Evolutionary conservation across 2,888 invertebrate species (phyloP), one percentile per base, ranked within the genome.

Genomic region (Bruchidius siliquastri): DNA sequence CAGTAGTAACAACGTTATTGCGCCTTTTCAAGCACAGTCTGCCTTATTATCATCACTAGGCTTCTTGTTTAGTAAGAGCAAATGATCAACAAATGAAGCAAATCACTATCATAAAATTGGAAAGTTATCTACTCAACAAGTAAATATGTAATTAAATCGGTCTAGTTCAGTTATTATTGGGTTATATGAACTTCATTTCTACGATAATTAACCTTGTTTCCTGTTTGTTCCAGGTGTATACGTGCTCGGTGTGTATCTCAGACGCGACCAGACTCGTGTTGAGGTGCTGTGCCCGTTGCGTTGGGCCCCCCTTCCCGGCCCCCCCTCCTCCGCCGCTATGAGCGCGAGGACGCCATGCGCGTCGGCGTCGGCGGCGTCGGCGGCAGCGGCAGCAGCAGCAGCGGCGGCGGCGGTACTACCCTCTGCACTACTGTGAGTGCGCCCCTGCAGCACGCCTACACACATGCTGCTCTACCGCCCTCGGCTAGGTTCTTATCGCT

Each of bases 391-490:
- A 49, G 49, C 49, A 13, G 49, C 49, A 18, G 10, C 18, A 18
- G 49, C 49, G 18, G 10, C 49, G 89, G 92, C 90, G 91, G 92
- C 90, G 49, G 49, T 13, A 18, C 49, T 49, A 49, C 49, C 92
- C 92, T 68, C 0, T 68, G 68, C 20, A 22, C 21, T 68, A 75
- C 77, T 91, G 92, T 93, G 91, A 92, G 92, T 91, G 91, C 91
- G 91, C 90, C 92, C 92, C 89, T 88, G 92, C 91, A 92, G 92
- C 89, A 92, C 92, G 89, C 90, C 90, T 90, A 90, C 75, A 77
- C 77, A 76, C 88, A 88, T 88, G 84, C 84, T 82, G 84, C 86
- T 83, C 88, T 90, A 83, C 90, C 90, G 85, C 90, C 90, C 85
- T 89, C 90, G 87, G 90, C 90, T 84, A 90, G 91, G 84, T 90